Evolutionary conservation across 1,140 invertebrate species (phyloP).

Genomic region (Calliopsis andreniformis): DNA sequence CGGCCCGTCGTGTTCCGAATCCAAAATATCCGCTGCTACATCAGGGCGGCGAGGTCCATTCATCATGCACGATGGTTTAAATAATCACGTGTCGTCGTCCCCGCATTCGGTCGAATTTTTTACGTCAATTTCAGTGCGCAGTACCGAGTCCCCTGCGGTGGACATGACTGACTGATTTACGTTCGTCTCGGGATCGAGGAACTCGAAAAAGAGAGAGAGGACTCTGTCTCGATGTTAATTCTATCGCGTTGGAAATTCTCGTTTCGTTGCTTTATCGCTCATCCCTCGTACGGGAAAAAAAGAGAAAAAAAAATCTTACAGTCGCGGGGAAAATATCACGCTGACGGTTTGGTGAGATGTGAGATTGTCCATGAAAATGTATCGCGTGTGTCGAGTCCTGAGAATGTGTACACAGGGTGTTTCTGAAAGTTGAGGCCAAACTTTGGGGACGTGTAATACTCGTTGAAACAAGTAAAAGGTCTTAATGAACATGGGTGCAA

Average conservation of each 20-base stretch:
- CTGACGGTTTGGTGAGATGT: too few relatives aligned
- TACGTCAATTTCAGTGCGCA: conserved; percentile 23
- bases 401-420: too few relatives aligned
- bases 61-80: conserved; percentile 57
- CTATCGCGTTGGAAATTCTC: conserved; percentile 6
- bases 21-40: conserved; percentile 47
- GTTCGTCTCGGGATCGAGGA: conserved; percentile 15
- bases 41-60: conserved; percentile 41
- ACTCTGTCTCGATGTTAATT: not conserved
- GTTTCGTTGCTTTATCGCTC: too few relatives aligned
- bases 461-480: too few relatives aligned
- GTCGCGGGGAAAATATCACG: not conserved
- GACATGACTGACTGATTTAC: conserved; percentile 37
- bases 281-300: not conserved
- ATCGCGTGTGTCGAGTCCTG: too few relatives aligned
- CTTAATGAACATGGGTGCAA: too few relatives aligned
- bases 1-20: conserved; percentile 55
- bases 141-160: conserved; percentile 18
- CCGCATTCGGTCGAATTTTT: conserved; percentile 41
- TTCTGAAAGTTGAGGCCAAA: too few relatives aligned
- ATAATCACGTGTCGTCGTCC: conserved; percentile 62
- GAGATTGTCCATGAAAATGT: not conserved
- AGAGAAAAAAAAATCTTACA: not conserved
- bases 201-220: not conserved
- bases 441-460: too few relatives aligned